These are phyloP conservation scores for Plectus sambesii DNA, from an alignment of 1,140 invertebrate genomes.

Conservation along the genomic window DNA sequence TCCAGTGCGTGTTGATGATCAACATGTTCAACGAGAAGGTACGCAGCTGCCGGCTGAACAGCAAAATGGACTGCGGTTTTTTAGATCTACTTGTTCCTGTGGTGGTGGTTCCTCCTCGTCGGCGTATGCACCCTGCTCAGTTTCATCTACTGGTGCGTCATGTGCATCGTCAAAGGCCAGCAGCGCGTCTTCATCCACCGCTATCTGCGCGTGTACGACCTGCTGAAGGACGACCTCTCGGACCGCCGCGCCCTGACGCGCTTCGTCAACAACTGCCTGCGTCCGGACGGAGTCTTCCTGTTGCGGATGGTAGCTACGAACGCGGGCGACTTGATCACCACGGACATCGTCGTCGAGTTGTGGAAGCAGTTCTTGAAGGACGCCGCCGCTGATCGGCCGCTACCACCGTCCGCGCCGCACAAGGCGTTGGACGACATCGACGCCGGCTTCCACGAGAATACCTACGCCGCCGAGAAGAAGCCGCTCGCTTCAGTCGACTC, in stretches of 20 bases:
- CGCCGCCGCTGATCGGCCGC: no score
- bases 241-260: constrained; percentile 20
- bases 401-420: no score
- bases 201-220: constrained; percentile 27
- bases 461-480: no score
- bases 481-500: no score
- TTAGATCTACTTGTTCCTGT: constrained; percentile 45
- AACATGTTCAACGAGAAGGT: constrained; percentile 48
- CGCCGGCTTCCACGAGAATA: no score
- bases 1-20: constrained; percentile 47
- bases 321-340: constrained; percentile 42
- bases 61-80: no score
- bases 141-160: constrained; percentile 29
- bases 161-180: constrained; percentile 17
- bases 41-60: no score
- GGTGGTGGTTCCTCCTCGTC: constrained; percentile 46
- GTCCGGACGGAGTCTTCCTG: constrained; percentile 45
- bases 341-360: constrained; percentile 36
- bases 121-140: constrained; percentile 29
- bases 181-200: constrained; percentile 21
- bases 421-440: no score
- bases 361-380: constrained; percentile 33
- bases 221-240: constrained; percentile 12
- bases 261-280: constrained; percentile 43
- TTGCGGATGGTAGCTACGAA: constrained; percentile 39